Evolutionary conservation across 2,113 vertebrate genomes (phyloP).

Genomic region (Casuarius casuarius): DNA sequence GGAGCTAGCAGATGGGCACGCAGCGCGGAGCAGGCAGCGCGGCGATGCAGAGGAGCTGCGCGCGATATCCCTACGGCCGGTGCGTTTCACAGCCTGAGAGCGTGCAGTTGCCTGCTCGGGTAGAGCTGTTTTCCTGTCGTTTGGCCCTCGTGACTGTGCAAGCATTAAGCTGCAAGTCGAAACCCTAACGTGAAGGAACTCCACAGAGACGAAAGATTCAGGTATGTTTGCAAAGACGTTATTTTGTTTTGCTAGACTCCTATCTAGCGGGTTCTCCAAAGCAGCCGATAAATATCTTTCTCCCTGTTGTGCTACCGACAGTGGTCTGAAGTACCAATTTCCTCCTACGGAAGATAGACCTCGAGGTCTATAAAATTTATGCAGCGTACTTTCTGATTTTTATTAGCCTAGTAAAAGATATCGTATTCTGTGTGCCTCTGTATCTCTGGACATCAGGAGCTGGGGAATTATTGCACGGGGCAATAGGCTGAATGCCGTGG

Average conservation of each 20-base stretch:
- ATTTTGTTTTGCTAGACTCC: constrained; percentile 26
- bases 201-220: neutral
- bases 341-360: constrained; percentile 28
- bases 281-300: constrained; percentile 26
- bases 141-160: neutral
- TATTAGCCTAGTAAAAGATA: constrained; percentile 69
- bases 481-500: neutral
- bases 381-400: constrained; percentile 55
- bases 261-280: constrained; percentile 11
- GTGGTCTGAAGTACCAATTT: constrained; percentile 51
- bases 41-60: neutral
- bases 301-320: neutral
- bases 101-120: neutral
- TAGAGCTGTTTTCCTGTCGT: neutral
- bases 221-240: neutral
- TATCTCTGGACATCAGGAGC: neutral
- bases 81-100: neutral
- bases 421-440: constrained; percentile 57
- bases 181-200: neutral
- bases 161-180: neutral
- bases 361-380: constrained; percentile 66
- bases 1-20: neutral
- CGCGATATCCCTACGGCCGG: neutral
- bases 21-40: fast-evolving
- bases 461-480: neutral